These are phyloP conservation scores for Pollenia angustigena DNA, from an alignment of 2,888 invertebrate genomes.

Conservation along the genomic window DNA sequence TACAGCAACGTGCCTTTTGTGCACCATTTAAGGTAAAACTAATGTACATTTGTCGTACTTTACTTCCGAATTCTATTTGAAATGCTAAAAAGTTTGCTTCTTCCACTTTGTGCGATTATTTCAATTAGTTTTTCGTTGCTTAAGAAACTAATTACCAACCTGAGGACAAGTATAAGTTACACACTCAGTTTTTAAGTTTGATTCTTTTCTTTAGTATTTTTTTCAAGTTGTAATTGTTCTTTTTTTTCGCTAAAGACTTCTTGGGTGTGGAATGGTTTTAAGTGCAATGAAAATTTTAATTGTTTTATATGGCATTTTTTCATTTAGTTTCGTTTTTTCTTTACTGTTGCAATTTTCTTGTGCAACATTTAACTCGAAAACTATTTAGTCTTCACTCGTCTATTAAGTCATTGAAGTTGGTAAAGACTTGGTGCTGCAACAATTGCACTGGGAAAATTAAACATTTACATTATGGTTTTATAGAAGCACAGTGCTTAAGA, in stretches of 20 bases:
- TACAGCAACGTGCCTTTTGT: slow-evolving; percentile 19
- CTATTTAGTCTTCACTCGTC: slow-evolving; percentile 56
- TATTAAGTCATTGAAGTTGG: slow-evolving; percentile 65
- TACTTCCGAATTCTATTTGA: slow-evolving; percentile 71
- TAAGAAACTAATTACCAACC: slow-evolving; percentile 54
- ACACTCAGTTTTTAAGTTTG: slow-evolving; percentile 34
- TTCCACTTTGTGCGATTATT: slow-evolving; percentile 12
- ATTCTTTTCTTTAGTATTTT: slow-evolving; percentile 13
- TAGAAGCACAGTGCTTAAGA: slow-evolving; percentile 40
- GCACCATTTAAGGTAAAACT: slow-evolving; percentile 61
- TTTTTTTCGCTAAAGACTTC: slow-evolving; percentile 29
- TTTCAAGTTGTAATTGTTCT: slow-evolving; percentile 32
- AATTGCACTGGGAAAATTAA: slow-evolving; percentile 66
- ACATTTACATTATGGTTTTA: slow-evolving; percentile 59
- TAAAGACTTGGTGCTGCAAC: slow-evolving; percentile 51
- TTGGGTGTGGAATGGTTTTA: slow-evolving; percentile 52
- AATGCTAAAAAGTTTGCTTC: background rate
- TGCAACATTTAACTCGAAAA: slow-evolving; percentile 48
- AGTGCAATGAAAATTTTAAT: slow-evolving; percentile 67
- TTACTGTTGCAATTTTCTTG: slow-evolving; percentile 55
- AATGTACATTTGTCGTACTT: slow-evolving; percentile 35
- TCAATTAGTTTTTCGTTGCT: background rate
- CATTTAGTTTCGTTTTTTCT: slow-evolving; percentile 43
- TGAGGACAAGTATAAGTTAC: slow-evolving; percentile 38
- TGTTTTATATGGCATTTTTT: slow-evolving; percentile 62